These are phyloP conservation scores for Barbus barbus DNA, from an alignment of 2,113 vertebrate genomes.

Conservation along the genomic window DNA sequence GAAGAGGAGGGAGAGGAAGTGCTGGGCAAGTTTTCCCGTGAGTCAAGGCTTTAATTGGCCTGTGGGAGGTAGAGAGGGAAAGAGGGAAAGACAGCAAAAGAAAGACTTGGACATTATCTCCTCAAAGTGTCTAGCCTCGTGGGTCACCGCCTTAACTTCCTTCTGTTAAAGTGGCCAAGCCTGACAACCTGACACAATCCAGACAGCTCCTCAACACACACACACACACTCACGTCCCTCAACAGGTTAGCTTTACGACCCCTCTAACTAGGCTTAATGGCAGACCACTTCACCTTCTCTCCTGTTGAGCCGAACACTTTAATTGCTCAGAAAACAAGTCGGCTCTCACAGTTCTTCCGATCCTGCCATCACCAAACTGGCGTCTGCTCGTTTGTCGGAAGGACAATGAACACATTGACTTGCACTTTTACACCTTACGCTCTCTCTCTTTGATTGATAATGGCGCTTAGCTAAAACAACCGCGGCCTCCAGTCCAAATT, in stretches of 20 bases:
- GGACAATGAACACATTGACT: constrained; percentile 73
- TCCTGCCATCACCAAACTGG: constrained; percentile 58
- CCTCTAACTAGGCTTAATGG: constrained; percentile 57
- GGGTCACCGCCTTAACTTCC: constrained; percentile 69
- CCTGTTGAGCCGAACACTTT: constrained; percentile 61
- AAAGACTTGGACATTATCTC: constrained; percentile 78
- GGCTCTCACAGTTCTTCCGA: constrained; percentile 58
- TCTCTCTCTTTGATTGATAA: constrained; percentile 67
- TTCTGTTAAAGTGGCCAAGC: constrained; percentile 47
- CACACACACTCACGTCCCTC: constrained; percentile 55
- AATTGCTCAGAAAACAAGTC: constrained; percentile 68
- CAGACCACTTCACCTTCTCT: constrained; percentile 56
- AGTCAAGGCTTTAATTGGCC: constrained; percentile 54
- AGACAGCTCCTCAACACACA: constrained; percentile 61
- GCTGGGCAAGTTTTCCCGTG: constrained; percentile 41
- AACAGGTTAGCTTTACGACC: constrained; percentile 73
- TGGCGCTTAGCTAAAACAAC: constrained; percentile 58
- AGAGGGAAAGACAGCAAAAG: constrained; percentile 71
- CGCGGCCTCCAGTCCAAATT: constrained; percentile 21
- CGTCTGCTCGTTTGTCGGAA: constrained; percentile 67
- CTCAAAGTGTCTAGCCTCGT: constrained; percentile 65
- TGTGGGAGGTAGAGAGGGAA: constrained; percentile 40
- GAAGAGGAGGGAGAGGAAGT: constrained; percentile 30
- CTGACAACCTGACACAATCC: constrained; percentile 71
- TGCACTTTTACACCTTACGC: constrained; percentile 71